A percentile compares a stretch with the other conserved stretches of the same genome.
Evolutionary conservation across 1,140 invertebrate genomes (phyloP).

Genomic region (Oreohelix idahoensis): DNA sequence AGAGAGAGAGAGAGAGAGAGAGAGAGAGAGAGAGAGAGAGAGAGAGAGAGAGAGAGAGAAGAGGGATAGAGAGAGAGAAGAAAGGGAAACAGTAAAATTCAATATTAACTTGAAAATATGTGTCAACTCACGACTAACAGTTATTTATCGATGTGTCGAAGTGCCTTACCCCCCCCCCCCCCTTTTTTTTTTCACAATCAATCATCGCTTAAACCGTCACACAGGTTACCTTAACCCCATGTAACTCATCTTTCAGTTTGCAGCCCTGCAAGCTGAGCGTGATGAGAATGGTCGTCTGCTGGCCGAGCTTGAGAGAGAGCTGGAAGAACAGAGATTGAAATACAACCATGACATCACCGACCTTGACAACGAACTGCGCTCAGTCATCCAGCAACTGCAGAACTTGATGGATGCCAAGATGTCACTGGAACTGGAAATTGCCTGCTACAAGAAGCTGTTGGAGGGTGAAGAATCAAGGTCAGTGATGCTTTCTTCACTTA

Average conservation of each 20-base stretch:
- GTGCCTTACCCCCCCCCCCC: too few relatives aligned
- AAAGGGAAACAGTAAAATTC: too few relatives aligned
- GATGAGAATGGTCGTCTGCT: conserved; percentile 66
- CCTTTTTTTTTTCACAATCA: too few relatives aligned
- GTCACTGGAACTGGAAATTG: conserved; percentile 72
- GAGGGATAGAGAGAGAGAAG: too few relatives aligned
- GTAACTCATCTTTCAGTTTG: conserved; percentile 67
- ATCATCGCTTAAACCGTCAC: too few relatives aligned
- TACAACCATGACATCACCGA: conserved; percentile 47
- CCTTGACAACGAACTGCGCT: conserved; percentile 56
- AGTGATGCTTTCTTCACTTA: conserved; percentile 31
- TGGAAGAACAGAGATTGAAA: conserved; percentile 52
- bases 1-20: too few relatives aligned
- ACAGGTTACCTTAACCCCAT: too few relatives aligned
- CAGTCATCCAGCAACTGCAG: conserved; percentile 58
- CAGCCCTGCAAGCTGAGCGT: conserved; percentile 72
- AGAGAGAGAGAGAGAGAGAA: too few relatives aligned
- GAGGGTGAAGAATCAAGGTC: conserved; percentile 71
- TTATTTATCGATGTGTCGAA: too few relatives aligned
- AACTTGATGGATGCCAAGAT: conserved; percentile 73
- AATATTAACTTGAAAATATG: too few relatives aligned
- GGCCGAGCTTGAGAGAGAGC: conserved; percentile 54
- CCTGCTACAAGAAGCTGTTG: conserved; percentile 72
- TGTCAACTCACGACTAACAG: too few relatives aligned
- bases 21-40: too few relatives aligned